Evolutionary conservation across 2,113 vertebrate species (phyloP), one percentile per base, ranked within the genome.

Genomic region (Crotophaga sulcirostris): DNA sequence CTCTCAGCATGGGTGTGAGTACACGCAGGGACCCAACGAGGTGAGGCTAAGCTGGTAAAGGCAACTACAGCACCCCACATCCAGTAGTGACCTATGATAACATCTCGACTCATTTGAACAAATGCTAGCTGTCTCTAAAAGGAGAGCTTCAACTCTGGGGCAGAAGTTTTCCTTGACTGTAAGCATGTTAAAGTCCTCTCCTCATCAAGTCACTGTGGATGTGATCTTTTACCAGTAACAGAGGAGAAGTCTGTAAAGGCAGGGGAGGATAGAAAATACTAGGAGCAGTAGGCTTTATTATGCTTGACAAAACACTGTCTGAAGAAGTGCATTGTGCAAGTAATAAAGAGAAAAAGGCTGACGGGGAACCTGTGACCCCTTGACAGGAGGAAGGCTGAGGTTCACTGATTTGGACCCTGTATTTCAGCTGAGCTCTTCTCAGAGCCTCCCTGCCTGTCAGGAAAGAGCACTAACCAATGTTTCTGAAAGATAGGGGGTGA

Each of bases 331-430:
- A 33, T 45, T 9, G 26, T 24, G 54, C 54, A 86, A 84, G 28
- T 47, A 70, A 47, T 40, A 42, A 76, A 76, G 16, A 84, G 40
- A 70, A 36, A 60, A n/a, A 56, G 24, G 36, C 40, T 64, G 54
- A 7, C 0, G 1, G 40, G 36, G 51, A 47, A 55, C 55, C 45
- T 55, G 29, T 23, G 82, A 18, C 38, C 5, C 0, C 55, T 59
- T 90, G 82, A 72, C 72, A 81, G 60, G 87, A 86, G 93, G 92
- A 96, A 97, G 95, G 55, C 79, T 97, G 95, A 72, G 26, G 11
- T 47, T 34, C 0, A 2, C 56, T 88, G 91, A 96, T 96, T 86
- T 4, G 12, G 72, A 31, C 19, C 29, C 15, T 44, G 3, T 31
- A 4, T 84, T 88, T 94, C 59, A 84, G 42, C 59, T n/a, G 64